Evolutionary conservation across 2,888 invertebrate species (phyloP).

Genomic region (Troides helena): DNA sequence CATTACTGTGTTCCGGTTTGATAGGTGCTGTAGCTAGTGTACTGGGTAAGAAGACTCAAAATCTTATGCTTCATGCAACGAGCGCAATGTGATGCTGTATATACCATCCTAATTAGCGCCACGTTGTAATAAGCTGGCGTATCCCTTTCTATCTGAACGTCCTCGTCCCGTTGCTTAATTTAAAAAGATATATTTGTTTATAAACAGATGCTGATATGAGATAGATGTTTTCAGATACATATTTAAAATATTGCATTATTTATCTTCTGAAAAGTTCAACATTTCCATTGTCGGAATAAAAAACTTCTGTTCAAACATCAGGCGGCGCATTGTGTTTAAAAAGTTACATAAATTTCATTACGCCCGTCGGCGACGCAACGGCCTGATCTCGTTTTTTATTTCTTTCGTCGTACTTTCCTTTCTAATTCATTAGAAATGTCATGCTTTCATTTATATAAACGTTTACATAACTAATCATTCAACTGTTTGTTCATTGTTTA

Average conservation of each 20-base stretch:
- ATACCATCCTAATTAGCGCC: no score
- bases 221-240: no score
- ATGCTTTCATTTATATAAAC: conserved; percentile 16
- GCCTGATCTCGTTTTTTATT: conserved; percentile 12
- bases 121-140: no score
- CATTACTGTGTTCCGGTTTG: no score
- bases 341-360: conserved; percentile 21
- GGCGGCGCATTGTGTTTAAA: not conserved
- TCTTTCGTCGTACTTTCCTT: conserved; percentile 19
- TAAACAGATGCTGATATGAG: no score
- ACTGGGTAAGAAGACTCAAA: no score
- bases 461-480: conserved; percentile 9
- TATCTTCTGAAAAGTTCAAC: not conserved
- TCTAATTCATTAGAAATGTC: conserved; percentile 22
- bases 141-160: no score
- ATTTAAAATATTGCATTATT: not conserved
- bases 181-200: no score
- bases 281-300: not conserved
- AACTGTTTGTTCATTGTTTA: conserved; percentile 1
- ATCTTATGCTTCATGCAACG: no score
- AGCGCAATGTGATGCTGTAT: no score
- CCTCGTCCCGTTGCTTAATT: no score
- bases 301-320: conserved; percentile 2
- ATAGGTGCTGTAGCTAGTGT: no score
- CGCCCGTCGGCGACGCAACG: conserved; percentile 13